These are phyloP conservation scores for Pseudois nayaur DNA, from an alignment of 2,113 vertebrate genomes.

Conservation along the genomic window DNA sequence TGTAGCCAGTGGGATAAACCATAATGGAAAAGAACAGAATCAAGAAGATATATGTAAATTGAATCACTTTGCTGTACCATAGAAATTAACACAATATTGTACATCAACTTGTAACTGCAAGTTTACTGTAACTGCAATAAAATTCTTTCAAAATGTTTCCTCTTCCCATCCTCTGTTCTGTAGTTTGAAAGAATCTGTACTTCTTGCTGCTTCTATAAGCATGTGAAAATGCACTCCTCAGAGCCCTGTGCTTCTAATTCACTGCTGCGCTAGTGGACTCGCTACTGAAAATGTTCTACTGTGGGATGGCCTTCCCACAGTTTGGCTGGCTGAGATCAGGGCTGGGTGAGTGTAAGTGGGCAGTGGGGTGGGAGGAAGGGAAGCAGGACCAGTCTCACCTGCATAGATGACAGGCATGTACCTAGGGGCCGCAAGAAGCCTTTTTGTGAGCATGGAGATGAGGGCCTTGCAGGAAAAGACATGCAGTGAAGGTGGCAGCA, in stretches of 20 bases:
- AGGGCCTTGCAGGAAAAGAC: background rate
- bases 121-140: background rate
- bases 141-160: background rate
- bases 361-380: background rate
- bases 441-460: background rate
- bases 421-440: too few species aligned
- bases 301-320: background rate
- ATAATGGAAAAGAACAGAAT: background rate
- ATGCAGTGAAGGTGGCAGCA: accelerated
- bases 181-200: background rate
- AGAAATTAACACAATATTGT: background rate
- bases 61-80: background rate
- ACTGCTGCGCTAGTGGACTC: background rate
- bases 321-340: background rate
- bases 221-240: background rate
- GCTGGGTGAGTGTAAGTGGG: too few species aligned
- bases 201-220: background rate
- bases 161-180: background rate
- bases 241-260: background rate
- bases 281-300: accelerated
- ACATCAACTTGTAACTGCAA: background rate
- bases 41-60: background rate
- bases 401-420: background rate
- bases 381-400: background rate
- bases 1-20: background rate